phyloP scores from a whole-genome alignment of 2,888 invertebrate species.

The Pomacea canaliculata region DNA sequence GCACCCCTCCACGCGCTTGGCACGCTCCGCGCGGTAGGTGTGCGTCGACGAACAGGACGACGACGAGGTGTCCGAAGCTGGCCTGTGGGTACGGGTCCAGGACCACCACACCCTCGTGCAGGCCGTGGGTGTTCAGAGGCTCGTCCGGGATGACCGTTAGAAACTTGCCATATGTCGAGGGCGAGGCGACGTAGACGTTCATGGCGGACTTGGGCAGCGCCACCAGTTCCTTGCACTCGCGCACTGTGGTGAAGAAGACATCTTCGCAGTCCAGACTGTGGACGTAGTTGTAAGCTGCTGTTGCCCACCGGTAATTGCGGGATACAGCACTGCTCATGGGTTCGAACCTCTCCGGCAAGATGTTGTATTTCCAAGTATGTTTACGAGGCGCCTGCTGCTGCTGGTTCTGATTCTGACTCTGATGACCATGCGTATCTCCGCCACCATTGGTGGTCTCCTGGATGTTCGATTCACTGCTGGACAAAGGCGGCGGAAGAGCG shows the following conservation, averaged over 20 bases:
- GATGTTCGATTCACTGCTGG: background rate
- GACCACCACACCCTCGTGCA: constrained; percentile 70
- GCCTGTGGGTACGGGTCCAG: constrained; percentile 72
- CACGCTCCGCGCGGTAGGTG: constrained; percentile 59
- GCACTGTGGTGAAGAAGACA: constrained; percentile 62
- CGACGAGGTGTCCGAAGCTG: constrained; percentile 72
- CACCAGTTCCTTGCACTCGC: constrained; percentile 59
- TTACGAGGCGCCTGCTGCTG: background rate
- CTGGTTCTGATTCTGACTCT: background rate
- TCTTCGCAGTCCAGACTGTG: constrained; percentile 55
- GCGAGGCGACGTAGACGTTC: constrained; percentile 60
- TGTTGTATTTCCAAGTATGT: background rate
- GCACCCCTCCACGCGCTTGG: constrained; percentile 62
- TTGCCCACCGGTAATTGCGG: constrained; percentile 59
- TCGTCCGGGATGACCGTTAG: constrained; percentile 67
- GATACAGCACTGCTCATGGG: constrained; percentile 30
- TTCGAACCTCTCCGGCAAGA: constrained; percentile 8
- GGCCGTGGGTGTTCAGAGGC: constrained; percentile 59
- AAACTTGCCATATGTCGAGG: constrained; percentile 55
- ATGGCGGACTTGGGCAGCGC: constrained; percentile 46
- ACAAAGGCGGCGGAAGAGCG: background rate
- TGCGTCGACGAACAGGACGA: constrained; percentile 71
- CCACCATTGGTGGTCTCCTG: background rate
- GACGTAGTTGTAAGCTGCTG: constrained; percentile 59
- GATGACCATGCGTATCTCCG: background rate